Conservation (phyloP, 2,888 invertebrate genomes). For the Ceraclea dissimilis region DNA sequence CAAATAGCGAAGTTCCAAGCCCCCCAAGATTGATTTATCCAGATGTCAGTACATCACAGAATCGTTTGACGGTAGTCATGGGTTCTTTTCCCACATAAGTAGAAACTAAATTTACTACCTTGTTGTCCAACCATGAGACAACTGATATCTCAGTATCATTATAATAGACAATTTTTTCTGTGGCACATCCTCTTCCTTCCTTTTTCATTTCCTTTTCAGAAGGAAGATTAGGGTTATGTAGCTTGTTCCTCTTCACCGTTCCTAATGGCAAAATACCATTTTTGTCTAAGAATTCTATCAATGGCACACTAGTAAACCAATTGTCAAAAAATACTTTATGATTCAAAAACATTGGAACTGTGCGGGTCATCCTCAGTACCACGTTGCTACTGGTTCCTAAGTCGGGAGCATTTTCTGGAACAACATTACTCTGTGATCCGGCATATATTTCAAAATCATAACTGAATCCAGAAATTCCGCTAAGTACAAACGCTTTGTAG, state of each 20-base stretch:
- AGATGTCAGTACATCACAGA: too few relatives aligned
- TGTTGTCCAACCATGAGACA: background rate
- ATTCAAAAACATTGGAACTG: background rate
- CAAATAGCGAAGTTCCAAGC: too few relatives aligned
- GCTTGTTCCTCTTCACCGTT: background rate
- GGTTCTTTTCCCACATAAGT: background rate
- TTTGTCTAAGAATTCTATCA: background rate
- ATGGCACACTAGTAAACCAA: constrained; percentile 3
- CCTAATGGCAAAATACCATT: background rate
- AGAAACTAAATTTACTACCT: background rate
- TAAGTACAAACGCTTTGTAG: background rate
- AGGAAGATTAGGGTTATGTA: background rate
- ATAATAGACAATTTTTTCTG: background rate
- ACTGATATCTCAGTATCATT: background rate
- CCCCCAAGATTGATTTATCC: too few relatives aligned
- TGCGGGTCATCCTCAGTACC: constrained; percentile 1
- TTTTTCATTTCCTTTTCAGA: background rate
- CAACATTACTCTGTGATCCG: constrained; percentile 1
- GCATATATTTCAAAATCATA: background rate
- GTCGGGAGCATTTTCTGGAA: constrained; percentile 3
- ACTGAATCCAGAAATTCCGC: background rate
- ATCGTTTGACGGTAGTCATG: too few relatives aligned
- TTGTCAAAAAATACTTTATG: constrained; percentile 2
- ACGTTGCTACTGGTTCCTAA: constrained; percentile 2
- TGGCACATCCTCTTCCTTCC: background rate